A percentile compares a stretch with the other conserved stretches of the same genome.
phyloP scores from a whole-genome alignment of 2,888 invertebrate genomes.

The Homarus gammarus region DNA sequence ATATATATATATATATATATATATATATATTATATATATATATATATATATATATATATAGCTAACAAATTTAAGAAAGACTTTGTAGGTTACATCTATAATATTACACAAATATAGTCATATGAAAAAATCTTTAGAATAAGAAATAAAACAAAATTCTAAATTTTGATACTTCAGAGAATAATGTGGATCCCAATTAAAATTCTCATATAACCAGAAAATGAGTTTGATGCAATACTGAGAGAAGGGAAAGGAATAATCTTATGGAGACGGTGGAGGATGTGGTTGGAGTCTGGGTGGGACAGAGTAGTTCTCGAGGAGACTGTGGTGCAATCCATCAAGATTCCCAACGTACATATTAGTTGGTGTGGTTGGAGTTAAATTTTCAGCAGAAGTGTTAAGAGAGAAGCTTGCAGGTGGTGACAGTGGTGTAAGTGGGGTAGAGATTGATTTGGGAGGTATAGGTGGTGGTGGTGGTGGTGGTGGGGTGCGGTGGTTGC shows the following conservation, averaged over 20 bases:
- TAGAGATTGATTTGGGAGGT: slow-evolving; percentile 77
- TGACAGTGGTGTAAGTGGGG: slow-evolving; percentile 72
- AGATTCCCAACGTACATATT: slow-evolving; percentile 38
- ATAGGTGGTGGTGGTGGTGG: slow-evolving; percentile 77
- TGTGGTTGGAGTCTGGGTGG: slow-evolving; percentile 65
- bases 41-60: neutral
- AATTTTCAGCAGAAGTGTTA: slow-evolving; percentile 62
- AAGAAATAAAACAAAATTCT: neutral
- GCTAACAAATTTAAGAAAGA: neutral
- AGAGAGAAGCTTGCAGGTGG: slow-evolving; percentile 62
- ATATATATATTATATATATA: too few relatives aligned
- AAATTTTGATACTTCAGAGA: too few relatives aligned
- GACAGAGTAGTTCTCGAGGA: slow-evolving; percentile 72
- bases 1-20: too few relatives aligned
- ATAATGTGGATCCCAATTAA: too few relatives aligned
- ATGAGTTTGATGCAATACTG: neutral
- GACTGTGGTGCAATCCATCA: slow-evolving; percentile 47
- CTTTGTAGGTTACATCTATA: neutral
- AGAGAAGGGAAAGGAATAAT: neutral
- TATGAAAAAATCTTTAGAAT: neutral
- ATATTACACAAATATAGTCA: neutral
- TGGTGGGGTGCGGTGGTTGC: slow-evolving; percentile 76
- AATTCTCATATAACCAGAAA: neutral
- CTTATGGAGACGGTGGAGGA: slow-evolving; percentile 59
- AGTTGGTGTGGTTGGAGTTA: slow-evolving; percentile 71